Evolutionary conservation across 2,888 invertebrate species (phyloP).

Genomic region (Caenorhabditis plicata): DNA sequence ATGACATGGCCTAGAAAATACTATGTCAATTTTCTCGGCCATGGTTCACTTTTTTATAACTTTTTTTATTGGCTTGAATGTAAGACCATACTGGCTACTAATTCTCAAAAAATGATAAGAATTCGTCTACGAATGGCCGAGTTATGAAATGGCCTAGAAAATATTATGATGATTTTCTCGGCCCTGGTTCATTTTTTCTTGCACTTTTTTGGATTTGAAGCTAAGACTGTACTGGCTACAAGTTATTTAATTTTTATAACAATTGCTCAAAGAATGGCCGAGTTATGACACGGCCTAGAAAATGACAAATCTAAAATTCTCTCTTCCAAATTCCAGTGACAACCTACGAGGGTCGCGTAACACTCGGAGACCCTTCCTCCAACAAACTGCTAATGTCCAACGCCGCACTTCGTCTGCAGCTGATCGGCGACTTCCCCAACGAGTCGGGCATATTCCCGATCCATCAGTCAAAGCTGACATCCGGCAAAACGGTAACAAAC

Average conservation of each 20-base stretch:
- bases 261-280: not conserved
- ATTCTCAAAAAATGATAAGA: not conserved
- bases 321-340: slow-evolving; percentile 37
- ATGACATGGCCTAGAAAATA: too few species aligned
- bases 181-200: slow-evolving; percentile 1
- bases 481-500: slow-evolving; percentile 11
- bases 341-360: slow-evolving; percentile 55
- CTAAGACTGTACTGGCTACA: too few species aligned
- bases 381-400: too few species aligned
- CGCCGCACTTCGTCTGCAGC: slow-evolving; percentile 3
- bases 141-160: too few species aligned
- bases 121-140: not conserved
- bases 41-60: too few species aligned
- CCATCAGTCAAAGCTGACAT: slow-evolving; percentile 3
- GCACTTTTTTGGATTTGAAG: too few species aligned
- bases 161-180: not conserved
- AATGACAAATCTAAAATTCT: slow-evolving; percentile 3
- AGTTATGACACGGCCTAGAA: too few species aligned
- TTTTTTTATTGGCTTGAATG: too few species aligned
- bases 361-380: slow-evolving; percentile 23
- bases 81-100: not conserved
- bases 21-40: too few species aligned
- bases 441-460: slow-evolving; percentile 44
- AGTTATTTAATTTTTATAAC: not conserved
- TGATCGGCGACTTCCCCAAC: slow-evolving; percentile 5